Conservation (phyloP, 2,113 vertebrate species). For the Malurus elegans region DNA sequence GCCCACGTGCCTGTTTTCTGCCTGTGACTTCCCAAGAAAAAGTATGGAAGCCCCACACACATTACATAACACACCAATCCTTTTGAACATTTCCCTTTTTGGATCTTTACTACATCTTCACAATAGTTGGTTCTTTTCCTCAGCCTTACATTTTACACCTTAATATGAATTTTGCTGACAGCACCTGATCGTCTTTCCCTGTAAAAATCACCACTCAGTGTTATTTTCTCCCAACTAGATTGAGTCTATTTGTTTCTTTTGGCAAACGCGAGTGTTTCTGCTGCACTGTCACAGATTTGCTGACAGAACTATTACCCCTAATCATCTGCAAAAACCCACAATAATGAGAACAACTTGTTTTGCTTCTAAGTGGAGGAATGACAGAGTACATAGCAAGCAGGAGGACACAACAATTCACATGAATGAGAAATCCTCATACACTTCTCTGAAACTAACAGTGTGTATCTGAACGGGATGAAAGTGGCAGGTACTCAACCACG, state of each 20-base stretch:
- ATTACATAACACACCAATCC: not conserved
- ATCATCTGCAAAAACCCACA: not conserved
- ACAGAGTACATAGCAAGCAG: not conserved
- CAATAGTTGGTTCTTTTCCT: not conserved
- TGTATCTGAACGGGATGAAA: not conserved
- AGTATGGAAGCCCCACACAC: not conserved
- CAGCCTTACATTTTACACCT: not conserved
- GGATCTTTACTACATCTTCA: not conserved
- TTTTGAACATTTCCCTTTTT: not conserved
- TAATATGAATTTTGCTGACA: not conserved
- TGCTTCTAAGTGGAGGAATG: not conserved
- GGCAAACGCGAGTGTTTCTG: not conserved
- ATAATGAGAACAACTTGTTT: slow-evolving; percentile 3
- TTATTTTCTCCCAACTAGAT: not conserved
- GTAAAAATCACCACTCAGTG: not conserved
- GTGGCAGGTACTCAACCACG: not conserved
- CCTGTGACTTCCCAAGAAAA: not conserved
- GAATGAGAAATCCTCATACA: not conserved
- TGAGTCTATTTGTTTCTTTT: not conserved
- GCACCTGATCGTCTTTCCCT: not conserved
- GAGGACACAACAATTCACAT: not conserved
- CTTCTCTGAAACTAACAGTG: not conserved
- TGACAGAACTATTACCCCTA: not conserved
- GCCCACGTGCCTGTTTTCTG: not conserved
- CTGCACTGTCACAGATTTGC: not conserved